Evolutionary conservation across 2,888 invertebrate genomes (phyloP).

Genomic region (Dolichopus griseipennis): DNA sequence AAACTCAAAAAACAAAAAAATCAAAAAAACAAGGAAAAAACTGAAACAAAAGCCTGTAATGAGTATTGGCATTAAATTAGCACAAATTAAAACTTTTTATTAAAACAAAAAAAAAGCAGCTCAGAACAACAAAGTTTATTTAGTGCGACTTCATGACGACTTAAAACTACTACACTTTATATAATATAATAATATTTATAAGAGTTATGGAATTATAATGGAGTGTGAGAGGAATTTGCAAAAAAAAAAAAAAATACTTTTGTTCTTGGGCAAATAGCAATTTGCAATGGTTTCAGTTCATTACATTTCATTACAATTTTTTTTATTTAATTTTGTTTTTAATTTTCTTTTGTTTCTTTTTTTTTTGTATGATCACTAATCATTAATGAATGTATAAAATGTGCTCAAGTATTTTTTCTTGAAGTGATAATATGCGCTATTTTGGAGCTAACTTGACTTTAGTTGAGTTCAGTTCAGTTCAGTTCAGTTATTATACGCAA

Average conservation of each 20-base stretch:
- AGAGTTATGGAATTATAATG: not conserved
- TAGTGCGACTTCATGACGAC: not conserved
- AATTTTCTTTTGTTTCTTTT: no score
- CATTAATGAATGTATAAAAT: not conserved
- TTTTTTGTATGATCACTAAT: not conserved
- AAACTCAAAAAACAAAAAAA: no score
- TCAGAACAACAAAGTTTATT: not conserved
- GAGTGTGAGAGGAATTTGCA: not conserved
- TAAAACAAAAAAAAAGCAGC: not conserved
- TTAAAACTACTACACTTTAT: not conserved
- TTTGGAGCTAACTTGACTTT: not conserved
- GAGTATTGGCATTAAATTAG: constrained; percentile 4
- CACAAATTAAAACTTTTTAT: not conserved
- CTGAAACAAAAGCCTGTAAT: not conserved
- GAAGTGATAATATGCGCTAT: not conserved
- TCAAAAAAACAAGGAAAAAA: no score
- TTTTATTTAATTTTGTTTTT: no score
- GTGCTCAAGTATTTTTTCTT: not conserved
- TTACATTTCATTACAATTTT: no score
- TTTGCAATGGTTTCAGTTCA: not conserved
- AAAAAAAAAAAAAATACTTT: not conserved
- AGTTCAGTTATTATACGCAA: no score
- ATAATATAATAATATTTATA: no score
- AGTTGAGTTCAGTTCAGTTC: no score
- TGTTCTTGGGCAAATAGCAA: not conserved